phyloP scores from a whole-genome alignment of 64 coral and sea anemone genomes.

The Montipora foliosa region DNA sequence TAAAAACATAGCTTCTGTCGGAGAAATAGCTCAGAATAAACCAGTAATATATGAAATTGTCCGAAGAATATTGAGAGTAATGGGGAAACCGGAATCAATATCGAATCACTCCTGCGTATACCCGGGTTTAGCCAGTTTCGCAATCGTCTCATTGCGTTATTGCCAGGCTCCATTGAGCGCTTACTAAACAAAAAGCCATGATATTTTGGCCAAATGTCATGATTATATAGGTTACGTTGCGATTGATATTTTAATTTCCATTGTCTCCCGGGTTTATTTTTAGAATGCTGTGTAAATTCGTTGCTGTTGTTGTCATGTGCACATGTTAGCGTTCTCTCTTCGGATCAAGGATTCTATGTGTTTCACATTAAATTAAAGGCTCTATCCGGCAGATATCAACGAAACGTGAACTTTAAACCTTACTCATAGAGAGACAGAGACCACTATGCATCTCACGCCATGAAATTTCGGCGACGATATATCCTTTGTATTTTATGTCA shows the following conservation, averaged over 20 bases:
- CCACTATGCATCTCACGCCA: neutral
- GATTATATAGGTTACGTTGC: slow-evolving; percentile 35
- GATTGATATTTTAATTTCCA: slow-evolving; percentile 62
- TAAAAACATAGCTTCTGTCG: slow-evolving; percentile 13
- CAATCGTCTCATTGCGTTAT: neutral
- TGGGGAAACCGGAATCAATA: too few species aligned
- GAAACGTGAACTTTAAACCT: neutral
- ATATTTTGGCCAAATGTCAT: slow-evolving; percentile 53
- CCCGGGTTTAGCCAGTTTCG: neutral
- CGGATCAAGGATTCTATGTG: neutral
- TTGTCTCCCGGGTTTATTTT: slow-evolving; percentile 25
- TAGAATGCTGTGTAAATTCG: slow-evolving; percentile 28
- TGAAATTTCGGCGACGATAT: neutral
- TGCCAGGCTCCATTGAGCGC: slow-evolving; percentile 31
- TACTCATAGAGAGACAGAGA: neutral
- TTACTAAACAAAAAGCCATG: slow-evolving; percentile 43
- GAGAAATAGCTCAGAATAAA: neutral
- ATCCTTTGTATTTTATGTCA: neutral
- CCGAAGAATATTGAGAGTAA: too few species aligned
- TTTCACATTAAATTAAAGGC: neutral
- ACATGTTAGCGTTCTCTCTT: neutral
- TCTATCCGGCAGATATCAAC: neutral
- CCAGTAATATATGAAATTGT: too few species aligned
- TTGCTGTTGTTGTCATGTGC: neutral
- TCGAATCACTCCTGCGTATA: too few species aligned